Evolutionary conservation across 1,140 invertebrate species (phyloP), one percentile per base, ranked within the genome.

Genomic region (Meteorus sp.): DNA sequence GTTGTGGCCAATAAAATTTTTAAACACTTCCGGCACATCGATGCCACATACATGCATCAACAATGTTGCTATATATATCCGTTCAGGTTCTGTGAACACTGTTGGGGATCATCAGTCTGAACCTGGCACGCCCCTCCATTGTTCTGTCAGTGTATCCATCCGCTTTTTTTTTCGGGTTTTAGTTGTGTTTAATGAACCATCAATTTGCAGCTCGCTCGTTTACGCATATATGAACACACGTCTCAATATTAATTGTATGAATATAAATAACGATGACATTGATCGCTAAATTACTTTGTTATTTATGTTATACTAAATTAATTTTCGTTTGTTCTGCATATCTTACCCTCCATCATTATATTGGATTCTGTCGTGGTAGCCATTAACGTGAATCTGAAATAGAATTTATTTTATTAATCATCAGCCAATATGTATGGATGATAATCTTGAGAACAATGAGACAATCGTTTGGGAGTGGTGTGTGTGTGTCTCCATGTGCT

Each of bases 361-460:
- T 63, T 54, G 13, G 60, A 65, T 33, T 76, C 65, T 11, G 70
- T 44, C 59, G 61, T 64, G 8, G 74, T 70, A 37, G 74, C 73
- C 74, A 76, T 39, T 75, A n/a, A n/a, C 27, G 53, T 29, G 13
- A 27, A 48, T 59, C 47, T 53, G 37, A 23, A 56, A 48, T 7
- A 54, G 25, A 48, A 50, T 48, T 29, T 48, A 48, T 25, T 22
- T n/a, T 9, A 27, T 27, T 5, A n/a, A 45, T 15, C 29, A 22
- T 8, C 31, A 22, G 37, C 8, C 7, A 47, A 47, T 33, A 37
- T 22, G 13, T 39, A 27, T 35, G 11, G 2, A 43, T 39, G 13
- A 41, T 25, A 20, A 50, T 35, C 33, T 4, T 19, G 17, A 11
- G 11, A 53, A 53, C 20, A 35, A 22, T 52, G 19, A 8, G 19